Base-by-base conservation (phyloP, 1,140 invertebrate genomes). In the Oreohelix idahoensis region DNA sequence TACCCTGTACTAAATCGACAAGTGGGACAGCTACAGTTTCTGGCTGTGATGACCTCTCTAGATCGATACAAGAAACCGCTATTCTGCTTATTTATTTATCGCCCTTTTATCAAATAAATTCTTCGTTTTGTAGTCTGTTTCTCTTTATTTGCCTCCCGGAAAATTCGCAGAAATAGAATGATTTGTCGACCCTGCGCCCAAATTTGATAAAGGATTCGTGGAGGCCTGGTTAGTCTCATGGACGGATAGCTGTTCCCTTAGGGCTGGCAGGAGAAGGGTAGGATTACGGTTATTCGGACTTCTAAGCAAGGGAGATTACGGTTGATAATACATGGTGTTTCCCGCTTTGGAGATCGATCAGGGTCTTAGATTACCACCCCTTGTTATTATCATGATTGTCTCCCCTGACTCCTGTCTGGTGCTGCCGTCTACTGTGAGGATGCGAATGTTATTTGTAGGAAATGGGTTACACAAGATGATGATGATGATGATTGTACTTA, bases 51-150 rank as follows among this genome's bases (percentile, higher is more conserved):
- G n/a, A 58, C 76, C 51, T 78, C 76, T 49, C 74, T 35, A 45
- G 74, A 77, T 77, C 74, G 45, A 77, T 77, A 77, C 74, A 77
- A 77, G 74, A 17, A 42, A 42, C 74, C 5, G 45, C 45, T 45
- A 77, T 51, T 17, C 74, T 77, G 74, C 74, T 77, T 77, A 77
- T 77, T 51, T 77, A 51, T 77, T 77, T 77, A 77, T 77, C 74
- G 45, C 17, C 8, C 8, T 15, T 58, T 78, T 78, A 78, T 78
- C 76, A 58, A 58, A 78, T 78, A 78, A 58, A 32, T 10, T 49
- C 10, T n/a, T 4, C 53, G 26, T 5, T 2, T 58, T 58, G 17
- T 10, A 39, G 58, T 69, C 77, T 66, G 77, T 38, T 66, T 79
- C 58, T 13, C 77, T 79, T 66, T 79, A 63, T 63, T 79, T 79